phyloP scores from a whole-genome alignment of 1,140 invertebrate species.

The Neotoxoptera formosana region DNA sequence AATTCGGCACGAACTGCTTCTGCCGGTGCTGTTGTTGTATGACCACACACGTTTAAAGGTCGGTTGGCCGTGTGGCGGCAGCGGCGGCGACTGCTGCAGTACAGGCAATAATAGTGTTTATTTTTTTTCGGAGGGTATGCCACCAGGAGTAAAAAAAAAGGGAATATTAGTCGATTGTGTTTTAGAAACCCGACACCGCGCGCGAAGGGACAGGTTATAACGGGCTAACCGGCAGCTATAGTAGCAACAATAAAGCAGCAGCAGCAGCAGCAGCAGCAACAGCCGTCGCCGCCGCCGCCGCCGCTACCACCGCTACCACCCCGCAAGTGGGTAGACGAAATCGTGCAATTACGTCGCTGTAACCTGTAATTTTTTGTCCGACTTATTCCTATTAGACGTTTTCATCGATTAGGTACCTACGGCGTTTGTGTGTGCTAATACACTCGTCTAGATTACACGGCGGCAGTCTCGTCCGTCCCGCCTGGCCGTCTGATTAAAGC shows the following conservation, averaged over 20 bases:
- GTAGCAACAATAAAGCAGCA: neutral
- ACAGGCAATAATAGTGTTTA: constrained; percentile 40
- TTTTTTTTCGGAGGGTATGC: constrained; percentile 36
- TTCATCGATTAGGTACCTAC: constrained; percentile 41
- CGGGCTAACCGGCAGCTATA: constrained; percentile 21
- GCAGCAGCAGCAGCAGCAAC: neutral
- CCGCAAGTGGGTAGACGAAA: constrained; percentile 36
- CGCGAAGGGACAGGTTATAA: constrained; percentile 44
- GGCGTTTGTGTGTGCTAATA: neutral
- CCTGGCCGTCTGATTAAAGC: neutral
- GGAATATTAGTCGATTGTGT: constrained; percentile 38
- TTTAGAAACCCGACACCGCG: constrained; percentile 42
- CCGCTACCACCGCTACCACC: neutral
- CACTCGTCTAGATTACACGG: constrained; percentile 20
- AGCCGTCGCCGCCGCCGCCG: neutral
- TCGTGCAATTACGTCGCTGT: constrained; percentile 49
- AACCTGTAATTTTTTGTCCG: constrained; percentile 54
- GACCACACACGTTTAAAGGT: constrained; percentile 57
- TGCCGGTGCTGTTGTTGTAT: neutral
- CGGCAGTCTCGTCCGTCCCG: neutral
- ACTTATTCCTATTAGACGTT: constrained; percentile 22
- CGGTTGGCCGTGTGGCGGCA: neutral
- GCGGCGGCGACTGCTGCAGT: neutral
- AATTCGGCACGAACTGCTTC: constrained; percentile 39
- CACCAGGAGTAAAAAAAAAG: neutral